phyloP scores from a whole-genome alignment of 2,888 invertebrate species.

The Luperina testacea region DNA sequence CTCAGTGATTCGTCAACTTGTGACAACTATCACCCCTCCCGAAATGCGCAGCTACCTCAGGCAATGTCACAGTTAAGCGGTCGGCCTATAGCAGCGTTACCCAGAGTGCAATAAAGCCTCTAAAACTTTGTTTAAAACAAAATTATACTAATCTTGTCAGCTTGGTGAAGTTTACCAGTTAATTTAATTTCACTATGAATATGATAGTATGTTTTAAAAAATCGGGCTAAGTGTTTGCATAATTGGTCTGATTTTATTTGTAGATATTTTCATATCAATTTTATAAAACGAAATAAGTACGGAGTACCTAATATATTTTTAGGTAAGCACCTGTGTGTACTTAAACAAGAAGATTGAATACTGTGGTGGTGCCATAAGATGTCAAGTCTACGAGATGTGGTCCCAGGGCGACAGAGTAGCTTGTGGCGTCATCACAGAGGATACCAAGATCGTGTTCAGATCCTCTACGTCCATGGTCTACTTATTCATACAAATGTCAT shows the following conservation, averaged over 20 bases:
- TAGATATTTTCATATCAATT: background rate
- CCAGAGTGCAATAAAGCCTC: too few species aligned
- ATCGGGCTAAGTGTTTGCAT: background rate
- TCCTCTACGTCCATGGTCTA: conserved; percentile 99
- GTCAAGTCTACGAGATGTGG: conserved; percentile 99
- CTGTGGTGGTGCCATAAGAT: conserved; percentile 95
- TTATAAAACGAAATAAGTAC: background rate
- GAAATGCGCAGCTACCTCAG: too few species aligned
- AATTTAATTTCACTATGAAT: background rate
- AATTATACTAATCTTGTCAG: background rate
- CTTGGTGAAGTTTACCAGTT: background rate
- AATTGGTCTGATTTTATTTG: background rate
- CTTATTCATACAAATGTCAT: conserved; percentile 99
- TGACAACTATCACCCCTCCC: too few species aligned
- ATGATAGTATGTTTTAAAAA: background rate
- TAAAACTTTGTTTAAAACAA: too few species aligned
- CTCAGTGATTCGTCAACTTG: too few species aligned
- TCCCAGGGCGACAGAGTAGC: conserved; percentile 98
- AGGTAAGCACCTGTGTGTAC: conserved; percentile 98
- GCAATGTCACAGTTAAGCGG: too few species aligned
- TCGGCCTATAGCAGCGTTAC: background rate
- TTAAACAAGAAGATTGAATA: conserved; percentile 98
- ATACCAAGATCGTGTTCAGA: conserved; percentile 99
- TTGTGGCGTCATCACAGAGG: conserved; percentile 98
- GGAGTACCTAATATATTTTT: conserved; percentile 55